Conservation (phyloP, 2,797 vertebrate species). For the Chrysolophus pictus region DNA sequence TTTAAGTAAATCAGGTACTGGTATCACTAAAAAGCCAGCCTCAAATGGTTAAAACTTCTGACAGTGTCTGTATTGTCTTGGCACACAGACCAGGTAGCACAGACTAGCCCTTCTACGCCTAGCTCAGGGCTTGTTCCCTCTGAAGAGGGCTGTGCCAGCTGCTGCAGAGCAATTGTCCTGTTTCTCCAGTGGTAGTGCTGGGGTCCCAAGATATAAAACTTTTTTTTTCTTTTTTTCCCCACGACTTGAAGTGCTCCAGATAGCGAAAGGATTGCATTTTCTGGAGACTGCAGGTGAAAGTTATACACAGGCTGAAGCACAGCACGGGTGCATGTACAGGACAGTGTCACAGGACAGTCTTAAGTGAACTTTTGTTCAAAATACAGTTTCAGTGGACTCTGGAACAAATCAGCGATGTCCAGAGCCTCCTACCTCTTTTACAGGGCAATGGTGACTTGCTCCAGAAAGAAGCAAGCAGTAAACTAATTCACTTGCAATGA, state of each 20-base stretch:
- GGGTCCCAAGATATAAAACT: not conserved
- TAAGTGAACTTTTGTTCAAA: not conserved
- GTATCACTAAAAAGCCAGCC: not conserved
- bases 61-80: not conserved
- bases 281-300: not conserved
- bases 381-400: not conserved
- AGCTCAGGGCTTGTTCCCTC: not conserved
- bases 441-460: not conserved
- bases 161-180: not conserved
- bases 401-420: not conserved
- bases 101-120: not conserved
- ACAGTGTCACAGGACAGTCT: rapidly evolving
- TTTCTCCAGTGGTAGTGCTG: not conserved
- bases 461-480: not conserved
- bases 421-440: not conserved
- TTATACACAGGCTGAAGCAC: not conserved
- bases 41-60: not conserved
- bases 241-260: not conserved
- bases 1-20: not conserved
- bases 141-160: not conserved
- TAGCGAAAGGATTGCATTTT: not conserved
- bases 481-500: not conserved
- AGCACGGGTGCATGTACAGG: not conserved
- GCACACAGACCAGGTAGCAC: not conserved
- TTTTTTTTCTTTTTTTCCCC: not conserved